Evolutionary conservation across 1,140 invertebrate species (phyloP), one percentile per base, ranked within the genome.

Genomic region (Babylonia areolata): DNA sequence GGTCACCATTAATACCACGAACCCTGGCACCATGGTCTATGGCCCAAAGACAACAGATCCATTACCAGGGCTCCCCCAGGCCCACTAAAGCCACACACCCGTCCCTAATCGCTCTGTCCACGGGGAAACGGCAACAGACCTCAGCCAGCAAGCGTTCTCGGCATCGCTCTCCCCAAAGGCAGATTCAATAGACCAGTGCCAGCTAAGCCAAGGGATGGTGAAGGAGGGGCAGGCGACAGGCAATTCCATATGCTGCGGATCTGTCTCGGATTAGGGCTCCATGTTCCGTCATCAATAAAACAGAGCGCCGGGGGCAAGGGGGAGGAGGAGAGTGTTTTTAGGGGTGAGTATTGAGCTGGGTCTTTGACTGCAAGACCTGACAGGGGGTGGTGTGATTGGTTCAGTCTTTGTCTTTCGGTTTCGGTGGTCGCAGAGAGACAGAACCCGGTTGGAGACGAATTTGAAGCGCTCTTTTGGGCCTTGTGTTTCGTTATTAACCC

Each of bases 181-280:
- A 79, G 9, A 79, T 51, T 17, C 46, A 37, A 79, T 79, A 39
- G 39, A 37, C 77, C 77, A n/a, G 37, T 37, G 37, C 42, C 39
- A 37, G 77, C 42, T 42, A 79, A 79, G 77, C 77, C 77, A 40
- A 37, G 77, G 37, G 23, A 20, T 20, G 3, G 39, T n/a, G 77
- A 20, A 39, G 39, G 15, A 35, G 17, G 71, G 71, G 12, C 71
- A 33, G 71, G 71, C 12, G 77, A 42, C 37, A 20, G 37, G 9
- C 42, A 46, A 31, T 46, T 79, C 77, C 77, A 79, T 79, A 79
- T 79, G 77, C 42, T 40, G 77, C 17, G 77, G 77, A 40, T 46
- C 77, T 28, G 77, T 23, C 37, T 40, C 20, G 73, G 77, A 79
- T 79, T 42, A 12, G 23, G 77, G 15, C 77, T 42, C 37, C 23